Base-by-base conservation (phyloP, 2,113 vertebrate species). In the Myotis lucifugus region DNA sequence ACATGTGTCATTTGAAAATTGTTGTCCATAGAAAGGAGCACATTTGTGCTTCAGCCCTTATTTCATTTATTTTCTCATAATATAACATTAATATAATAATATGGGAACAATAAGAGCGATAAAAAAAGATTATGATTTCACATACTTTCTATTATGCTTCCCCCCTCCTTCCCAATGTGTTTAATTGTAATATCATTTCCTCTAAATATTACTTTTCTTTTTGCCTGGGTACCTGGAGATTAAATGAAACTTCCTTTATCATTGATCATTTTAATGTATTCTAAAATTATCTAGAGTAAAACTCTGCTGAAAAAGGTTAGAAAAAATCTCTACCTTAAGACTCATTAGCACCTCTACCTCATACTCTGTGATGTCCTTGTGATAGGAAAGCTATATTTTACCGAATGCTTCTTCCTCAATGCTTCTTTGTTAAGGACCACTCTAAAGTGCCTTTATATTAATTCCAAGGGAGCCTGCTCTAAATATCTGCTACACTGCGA, bases 311-410 rank as follows among this genome's bases (percentile, higher is more conserved):
- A 52, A 18, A 69, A 88, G 85, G 56, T 42, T 29, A 76, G n/a
- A 72, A 90, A 85, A 85, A 32, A 23, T 77, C 17, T 84, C 48
- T 66, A 64, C 6, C 56, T 73, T 52, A 56, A 84, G 85, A 88
- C 66, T 93, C 74, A 86, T 2, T 89, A 32, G 4, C 18, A 81
- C 76, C 64, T 95, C 52, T 78, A 73, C 61, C 34, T 93, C 54
- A 93, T 40, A 90, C 61, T 64, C 25, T 48, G 5, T 34, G 19
- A 40, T 91, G 48, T 29, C 17, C 91, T 40, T 92, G 37, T 59
- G 81, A 83, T 29, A 93, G 48, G 32, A 61, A 84, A 90, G 46
- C 87, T 84, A 17, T 56, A 77, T 87, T 94, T 94, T 84, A 54
- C 79, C 9, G 19, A 70, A 25, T 67, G n/a, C 5, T 34, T 89